These are phyloP conservation scores for Eubucco bourcierii DNA, from an alignment of 2,113 vertebrate genomes.

Conservation along the genomic window DNA sequence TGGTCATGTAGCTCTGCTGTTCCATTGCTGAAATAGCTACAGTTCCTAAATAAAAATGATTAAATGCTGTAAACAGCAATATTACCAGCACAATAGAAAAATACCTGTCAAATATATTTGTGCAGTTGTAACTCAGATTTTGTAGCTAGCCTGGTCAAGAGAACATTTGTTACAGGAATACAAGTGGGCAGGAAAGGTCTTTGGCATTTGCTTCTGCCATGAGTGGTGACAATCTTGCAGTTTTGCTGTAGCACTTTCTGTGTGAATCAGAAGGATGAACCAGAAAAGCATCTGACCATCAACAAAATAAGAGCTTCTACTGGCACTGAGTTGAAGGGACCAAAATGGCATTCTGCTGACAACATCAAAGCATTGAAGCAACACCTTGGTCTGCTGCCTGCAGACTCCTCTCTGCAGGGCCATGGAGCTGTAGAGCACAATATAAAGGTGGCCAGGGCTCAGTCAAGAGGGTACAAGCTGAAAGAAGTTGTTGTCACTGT, in stretches of 20 bases:
- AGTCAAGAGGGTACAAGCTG: background rate
- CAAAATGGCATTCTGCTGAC: background rate
- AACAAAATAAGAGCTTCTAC: background rate
- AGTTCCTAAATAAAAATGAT: conserved; percentile 40
- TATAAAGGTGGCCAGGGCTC: background rate
- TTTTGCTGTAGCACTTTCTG: background rate
- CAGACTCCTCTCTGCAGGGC: background rate
- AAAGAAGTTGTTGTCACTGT: background rate
- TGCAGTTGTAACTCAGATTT: background rate
- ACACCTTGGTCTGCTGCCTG: background rate
- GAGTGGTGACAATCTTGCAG: background rate
- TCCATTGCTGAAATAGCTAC: background rate
- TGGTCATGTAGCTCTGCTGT: background rate
- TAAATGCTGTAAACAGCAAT: background rate
- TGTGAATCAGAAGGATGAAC: background rate
- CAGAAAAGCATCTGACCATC: background rate
- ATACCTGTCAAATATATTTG: background rate
- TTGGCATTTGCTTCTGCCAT: background rate
- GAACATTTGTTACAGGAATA: background rate
- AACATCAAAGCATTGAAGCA: background rate
- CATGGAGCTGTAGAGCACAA: fast-evolving
- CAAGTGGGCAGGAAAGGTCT: background rate
- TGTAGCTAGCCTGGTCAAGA: background rate
- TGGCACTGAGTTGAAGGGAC: background rate
- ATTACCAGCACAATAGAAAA: background rate